Evolutionary conservation across 2,888 invertebrate species (phyloP), one percentile per base, ranked within the genome.

Genomic region (Diarsia mendica): DNA sequence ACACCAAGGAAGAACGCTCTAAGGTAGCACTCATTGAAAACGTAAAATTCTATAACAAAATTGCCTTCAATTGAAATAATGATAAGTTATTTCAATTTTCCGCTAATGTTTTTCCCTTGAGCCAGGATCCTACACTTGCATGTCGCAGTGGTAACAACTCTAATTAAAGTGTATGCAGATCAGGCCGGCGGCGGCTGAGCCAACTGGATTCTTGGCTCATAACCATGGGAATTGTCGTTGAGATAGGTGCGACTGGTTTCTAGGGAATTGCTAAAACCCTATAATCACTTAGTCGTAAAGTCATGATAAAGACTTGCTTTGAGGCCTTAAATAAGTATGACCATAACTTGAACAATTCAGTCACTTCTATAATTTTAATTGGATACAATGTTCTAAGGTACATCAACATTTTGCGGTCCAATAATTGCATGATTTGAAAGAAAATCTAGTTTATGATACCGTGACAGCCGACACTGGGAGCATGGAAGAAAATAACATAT

Each of bases 101-200:
- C 74, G 82, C 80, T 75, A 71, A 63, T 65, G 69, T 77, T 79
- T 74, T 70, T 83, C 80, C 75, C 86, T 88, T 85, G 72, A 63
- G 75, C 70, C 73, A 84, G 58, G 71, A 51, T 63, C 51, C 64
- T 75, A 81, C 79, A 86, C 81, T 88, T 81, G 79, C 83, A 83
- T 82, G 75, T 75, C 65, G 72, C 74, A 76, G 71, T 67, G 70
- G 69, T 76, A 90, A 87, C 89, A 83, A 88, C 88, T 88, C 85
- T 90, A 91, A 92, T 93, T 92, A 91, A 88, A 83, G 87, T 83
- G 80, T 88, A 90, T 90, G 90, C 88, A 91, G 89, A 91, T 90
- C 83, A 75, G 77, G 87, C 88, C 86, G 77, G 84, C 84, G 83
- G 89, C 84, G 82, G 88, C 77, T 65, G 68, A 78, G 74, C 83